These are phyloP conservation scores for Cephalopholis sonnerati DNA, from an alignment of 2,113 vertebrate genomes.

Conservation along the genomic window DNA sequence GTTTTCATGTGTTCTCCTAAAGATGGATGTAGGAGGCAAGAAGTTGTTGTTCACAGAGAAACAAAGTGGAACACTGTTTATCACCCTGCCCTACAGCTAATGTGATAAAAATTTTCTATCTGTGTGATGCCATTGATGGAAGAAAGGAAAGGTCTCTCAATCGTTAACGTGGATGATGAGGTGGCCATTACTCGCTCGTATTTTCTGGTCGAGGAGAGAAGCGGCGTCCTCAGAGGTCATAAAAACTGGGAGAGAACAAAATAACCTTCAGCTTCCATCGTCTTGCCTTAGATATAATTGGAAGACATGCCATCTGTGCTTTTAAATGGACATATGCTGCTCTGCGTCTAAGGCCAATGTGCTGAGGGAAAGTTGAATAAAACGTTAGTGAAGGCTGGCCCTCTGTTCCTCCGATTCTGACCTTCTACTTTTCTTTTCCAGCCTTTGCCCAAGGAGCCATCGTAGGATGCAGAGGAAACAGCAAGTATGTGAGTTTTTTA, in stretches of 20 bases:
- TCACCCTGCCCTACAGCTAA: slow-evolving; percentile 42
- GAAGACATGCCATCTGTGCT: slow-evolving; percentile 71
- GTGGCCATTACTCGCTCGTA: slow-evolving; percentile 59
- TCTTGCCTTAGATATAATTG: slow-evolving; percentile 63
- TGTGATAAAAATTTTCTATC: slow-evolving; percentile 44
- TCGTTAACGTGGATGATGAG: slow-evolving; percentile 61
- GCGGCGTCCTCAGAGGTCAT: slow-evolving; percentile 55
- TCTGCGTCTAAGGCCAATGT: slow-evolving; percentile 45
- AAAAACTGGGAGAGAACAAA: slow-evolving; percentile 61
- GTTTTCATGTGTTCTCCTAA: slow-evolving; percentile 36
- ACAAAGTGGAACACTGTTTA: slow-evolving; percentile 58
- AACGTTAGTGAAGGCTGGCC: slow-evolving; percentile 15
- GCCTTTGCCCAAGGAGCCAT: slow-evolving; percentile 88
- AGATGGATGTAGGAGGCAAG: slow-evolving; percentile 41
- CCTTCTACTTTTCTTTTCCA: slow-evolving; percentile 72
- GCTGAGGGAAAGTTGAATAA: slow-evolving; percentile 36
- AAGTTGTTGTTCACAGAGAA: slow-evolving; percentile 57
- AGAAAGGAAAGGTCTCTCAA: slow-evolving; percentile 47
- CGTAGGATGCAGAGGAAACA: slow-evolving; percentile 78
- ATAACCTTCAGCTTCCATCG: slow-evolving; percentile 66
- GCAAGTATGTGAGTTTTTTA: slow-evolving; percentile 69
- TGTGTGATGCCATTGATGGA: slow-evolving; percentile 43
- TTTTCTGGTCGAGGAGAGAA: slow-evolving; percentile 59
- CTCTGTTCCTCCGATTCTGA: slow-evolving; percentile 44
- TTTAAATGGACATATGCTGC: slow-evolving; percentile 72